These are phyloP conservation scores for Liposcelis brunnea DNA, from an alignment of 2,888 invertebrate genomes.

Conservation along the genomic window DNA sequence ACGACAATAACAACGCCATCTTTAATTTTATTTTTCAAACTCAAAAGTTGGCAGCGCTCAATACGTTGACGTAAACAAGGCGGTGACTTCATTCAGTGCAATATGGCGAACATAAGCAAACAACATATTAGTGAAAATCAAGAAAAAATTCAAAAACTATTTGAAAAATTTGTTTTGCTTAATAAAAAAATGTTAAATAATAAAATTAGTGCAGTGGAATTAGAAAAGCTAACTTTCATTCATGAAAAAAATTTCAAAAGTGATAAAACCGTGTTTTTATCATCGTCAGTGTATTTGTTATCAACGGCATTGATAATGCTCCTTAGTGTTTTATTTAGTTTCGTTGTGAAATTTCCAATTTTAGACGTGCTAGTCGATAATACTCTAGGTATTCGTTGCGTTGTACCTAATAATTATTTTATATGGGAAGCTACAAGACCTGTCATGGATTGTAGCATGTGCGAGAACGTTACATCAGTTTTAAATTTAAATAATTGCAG, in stretches of 20 bases:
- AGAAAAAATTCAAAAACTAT: constrained; percentile 16
- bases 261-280: not conserved
- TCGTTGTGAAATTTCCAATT: constrained; percentile 15
- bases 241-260: not conserved
- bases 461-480: constrained; percentile 47
- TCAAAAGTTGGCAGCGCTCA: no score
- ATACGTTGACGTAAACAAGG: no score
- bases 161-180: constrained; percentile 19
- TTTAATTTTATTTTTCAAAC: no score
- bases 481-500: constrained; percentile 50
- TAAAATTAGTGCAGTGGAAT: constrained; percentile 18
- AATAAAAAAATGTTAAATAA: constrained; percentile 19
- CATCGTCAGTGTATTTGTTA: constrained; percentile 14
- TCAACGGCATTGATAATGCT: constrained; percentile 20
- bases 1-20: not conserved
- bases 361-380: constrained; percentile 20
- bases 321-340: not conserved
- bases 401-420: constrained; percentile 67
- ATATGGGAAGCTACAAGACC: constrained; percentile 78
- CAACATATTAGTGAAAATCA: constrained; percentile 1
- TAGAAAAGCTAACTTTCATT: constrained; percentile 15
- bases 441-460: constrained; percentile 62
- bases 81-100: not conserved
- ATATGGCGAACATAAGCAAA: constrained; percentile 1
- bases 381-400: constrained; percentile 40